Evolutionary conservation across 2,797 vertebrate species (phyloP), one percentile per base, ranked within the genome.

Genomic region (Limosa lapponica): DNA sequence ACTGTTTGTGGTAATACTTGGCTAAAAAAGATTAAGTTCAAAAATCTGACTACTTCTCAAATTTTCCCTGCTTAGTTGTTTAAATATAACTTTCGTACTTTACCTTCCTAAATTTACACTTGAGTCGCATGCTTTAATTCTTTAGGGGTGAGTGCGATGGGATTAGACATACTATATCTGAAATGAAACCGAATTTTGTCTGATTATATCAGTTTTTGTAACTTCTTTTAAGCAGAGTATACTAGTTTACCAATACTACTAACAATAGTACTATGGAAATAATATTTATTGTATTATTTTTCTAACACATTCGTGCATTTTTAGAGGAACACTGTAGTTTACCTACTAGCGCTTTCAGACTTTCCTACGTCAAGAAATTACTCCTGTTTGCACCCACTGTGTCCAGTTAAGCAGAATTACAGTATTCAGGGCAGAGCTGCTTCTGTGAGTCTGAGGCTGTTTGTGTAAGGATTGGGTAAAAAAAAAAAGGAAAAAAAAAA

Each of bases 1-100:
- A 83, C 87, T 97, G 90, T 96, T 96, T 95, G 91, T 95, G 87
- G 88, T 93, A 96, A 91, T 94, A 73, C 92, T 95, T 93, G 55
- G 83, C 87, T 94, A 44, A 79, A 95, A 97, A 94, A 96, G 89
- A 96, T 96, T 95, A 95, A 70, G 43, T 95, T 77, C 83, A 83
- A 89, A 96, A 95, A 90, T 88, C 70, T 75, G 71, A 87, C 70
- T 67, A 2, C 74, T 84, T 39, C 61, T 95, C 55, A 90, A 4
- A 71, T 84, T 95, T 91, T 49, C 52, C 73, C 32, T 91, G 39
- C 85, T 87, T 95, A 85, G 67, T 91, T 92, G 54, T 91, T 87
- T 57, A 85, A 95, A 66, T 89, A 73, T 59, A 87, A 43, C 49
- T 87, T 83, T 87, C 41, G 18, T 91, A 70, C 49, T 93, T 94